These are phyloP conservation scores for Monochamus saltuarius DNA, from an alignment of 1,140 invertebrate genomes.

Conservation along the genomic window DNA sequence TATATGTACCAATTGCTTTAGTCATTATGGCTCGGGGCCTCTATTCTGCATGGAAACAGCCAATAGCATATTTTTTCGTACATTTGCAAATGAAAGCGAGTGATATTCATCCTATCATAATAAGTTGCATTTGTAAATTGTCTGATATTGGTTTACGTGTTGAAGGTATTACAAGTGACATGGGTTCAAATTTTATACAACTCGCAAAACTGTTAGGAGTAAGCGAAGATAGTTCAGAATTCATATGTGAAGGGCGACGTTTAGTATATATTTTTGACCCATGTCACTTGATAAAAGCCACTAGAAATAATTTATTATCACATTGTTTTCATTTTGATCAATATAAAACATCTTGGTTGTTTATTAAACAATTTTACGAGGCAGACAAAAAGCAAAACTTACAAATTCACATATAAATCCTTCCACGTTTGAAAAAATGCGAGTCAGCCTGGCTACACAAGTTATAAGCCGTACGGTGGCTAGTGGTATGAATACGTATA, in stretches of 20 bases:
- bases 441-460: constrained; percentile 10
- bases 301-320: constrained; percentile 14
- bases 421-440: constrained; percentile 17
- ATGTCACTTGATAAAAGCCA: constrained; percentile 12
- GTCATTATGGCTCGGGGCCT: constrained; percentile 19
- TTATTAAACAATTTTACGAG: background rate
- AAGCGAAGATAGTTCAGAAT: constrained; percentile 5
- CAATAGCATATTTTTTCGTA: constrained; percentile 20
- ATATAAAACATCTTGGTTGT: constrained; percentile 2
- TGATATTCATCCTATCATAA: constrained; percentile 8
- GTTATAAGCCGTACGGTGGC: constrained; percentile 16
- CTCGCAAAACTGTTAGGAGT: constrained; percentile 9
- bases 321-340: background rate
- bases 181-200: background rate
- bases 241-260: background rate
- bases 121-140: constrained; percentile 5
- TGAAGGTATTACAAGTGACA: background rate
- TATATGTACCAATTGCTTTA: constrained; percentile 9
- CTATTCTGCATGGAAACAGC: constrained; percentile 22
- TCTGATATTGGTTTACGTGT: background rate
- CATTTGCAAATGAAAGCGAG: background rate
- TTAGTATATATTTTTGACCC: constrained; percentile 2
- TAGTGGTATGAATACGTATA: constrained; percentile 13
- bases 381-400: constrained; percentile 18
- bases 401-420: constrained; percentile 6